Evolutionary conservation across 2,113 vertebrate species (phyloP), one percentile per base, ranked within the genome.

Genomic region (Lophotis ruficrista): DNA sequence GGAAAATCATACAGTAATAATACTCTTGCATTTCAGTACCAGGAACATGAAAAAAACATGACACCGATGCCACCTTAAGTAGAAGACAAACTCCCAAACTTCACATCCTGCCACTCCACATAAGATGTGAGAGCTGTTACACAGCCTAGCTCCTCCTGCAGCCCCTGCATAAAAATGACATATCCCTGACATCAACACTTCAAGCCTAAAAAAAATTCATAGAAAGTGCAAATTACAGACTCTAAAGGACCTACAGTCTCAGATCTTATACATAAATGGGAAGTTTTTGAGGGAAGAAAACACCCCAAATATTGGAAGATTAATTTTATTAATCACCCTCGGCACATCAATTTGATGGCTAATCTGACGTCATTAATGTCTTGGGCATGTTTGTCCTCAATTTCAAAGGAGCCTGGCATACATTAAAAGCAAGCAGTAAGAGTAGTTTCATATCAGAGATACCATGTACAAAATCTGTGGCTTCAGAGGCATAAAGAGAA

Each of bases 251-350:
- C 47, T 64, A 33, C 12, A 47, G 4, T 50, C 41, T 77, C 60
- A n/a, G 33, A 45, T 68, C 22, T 73, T 24, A 27, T 3, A 11
- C 31, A 57, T 53, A 75, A 87, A 75, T 7, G 2, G 6, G 2
- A 80, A 48, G 4, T 37, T 81, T 47, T 60, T 18, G 37, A 72
- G 19, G 35, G 27, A 12, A 5, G 24, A 79, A 78, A 38, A 50
- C n/a, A 1, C 0, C 4, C 0, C 25, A 80, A 30, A 35, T 2
- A 30, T 4, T 2, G 0, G 23, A 79, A 82, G 4, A 82, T 27
- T 0, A 81, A 41, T 54, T 25, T 64, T 76, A 60, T 15, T 1
- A 51, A 76, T 80, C 83, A 51, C 19, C 16, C 12, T 22, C 28
- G 23, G 71, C 28, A 35, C 2, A 35, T 21, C 8, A 61, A 24